A percentile compares a stretch with the other conserved stretches of the same genome.
Conservation (phyloP, 2,113 vertebrate genomes). For the Muntiacus reevesi region DNA sequence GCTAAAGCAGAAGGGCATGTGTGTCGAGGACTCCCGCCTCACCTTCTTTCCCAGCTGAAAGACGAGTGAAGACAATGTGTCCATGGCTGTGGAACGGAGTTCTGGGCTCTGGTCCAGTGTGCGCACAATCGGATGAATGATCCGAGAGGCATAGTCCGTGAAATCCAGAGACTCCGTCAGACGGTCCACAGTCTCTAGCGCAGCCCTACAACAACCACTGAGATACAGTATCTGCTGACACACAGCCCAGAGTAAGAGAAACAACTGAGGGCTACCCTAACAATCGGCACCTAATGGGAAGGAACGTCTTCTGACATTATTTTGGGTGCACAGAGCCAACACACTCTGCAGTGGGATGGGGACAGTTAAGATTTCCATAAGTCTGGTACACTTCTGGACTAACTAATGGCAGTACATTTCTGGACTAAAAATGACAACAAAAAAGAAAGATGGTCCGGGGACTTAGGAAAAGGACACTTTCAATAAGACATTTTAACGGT, state of each 20-base stretch:
- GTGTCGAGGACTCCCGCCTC: not conserved
- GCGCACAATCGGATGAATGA: slow-evolving; percentile 96
- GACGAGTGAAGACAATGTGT: slow-evolving; percentile 96
- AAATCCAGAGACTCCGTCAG: slow-evolving; percentile 97
- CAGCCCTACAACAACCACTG: slow-evolving; percentile 82
- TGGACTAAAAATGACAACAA: not conserved
- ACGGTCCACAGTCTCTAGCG: slow-evolving; percentile 95
- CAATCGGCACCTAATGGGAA: not conserved
- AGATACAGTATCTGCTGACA: not conserved
- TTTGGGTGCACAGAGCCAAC: not conserved
- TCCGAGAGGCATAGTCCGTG: slow-evolving; percentile 96
- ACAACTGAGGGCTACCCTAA: not conserved
- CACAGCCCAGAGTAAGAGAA: not conserved
- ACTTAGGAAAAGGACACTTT: not conserved
- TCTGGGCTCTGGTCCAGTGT: slow-evolving; percentile 95
- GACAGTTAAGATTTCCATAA: not conserved
- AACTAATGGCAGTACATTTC: not conserved
- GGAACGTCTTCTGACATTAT: not conserved
- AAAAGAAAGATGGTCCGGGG: not conserved
- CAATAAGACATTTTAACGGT: not conserved
- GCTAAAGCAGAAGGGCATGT: not conserved
- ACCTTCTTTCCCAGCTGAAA: slow-evolving; percentile 99
- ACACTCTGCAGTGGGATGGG: not conserved
- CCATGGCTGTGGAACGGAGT: slow-evolving; percentile 93
- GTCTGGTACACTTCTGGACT: not conserved